These are phyloP conservation scores for Etheostoma cragini DNA, from an alignment of 2,113 vertebrate genomes.

Conservation along the genomic window DNA sequence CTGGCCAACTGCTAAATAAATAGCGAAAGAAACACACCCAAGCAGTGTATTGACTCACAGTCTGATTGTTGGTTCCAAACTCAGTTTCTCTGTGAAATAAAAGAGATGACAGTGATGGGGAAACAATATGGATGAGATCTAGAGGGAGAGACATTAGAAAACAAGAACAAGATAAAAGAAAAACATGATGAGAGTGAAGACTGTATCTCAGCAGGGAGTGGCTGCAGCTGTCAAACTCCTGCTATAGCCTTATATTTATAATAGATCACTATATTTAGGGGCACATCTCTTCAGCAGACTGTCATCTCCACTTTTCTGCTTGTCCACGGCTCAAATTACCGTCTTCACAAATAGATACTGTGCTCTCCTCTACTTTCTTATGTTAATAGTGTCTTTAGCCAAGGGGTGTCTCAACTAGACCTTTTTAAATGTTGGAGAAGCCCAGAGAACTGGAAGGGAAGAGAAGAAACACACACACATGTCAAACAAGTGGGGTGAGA, in stretches of 20 bases:
- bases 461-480: neutral
- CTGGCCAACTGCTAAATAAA: constrained; percentile 5
- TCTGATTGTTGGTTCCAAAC: constrained; percentile 5
- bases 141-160: constrained; percentile 1
- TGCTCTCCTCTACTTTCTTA: constrained; percentile 40
- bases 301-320: constrained; percentile 10
- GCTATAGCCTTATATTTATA: constrained; percentile 32
- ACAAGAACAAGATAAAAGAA: constrained; percentile 17
- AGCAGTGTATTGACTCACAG: neutral
- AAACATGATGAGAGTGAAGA: constrained; percentile 11
- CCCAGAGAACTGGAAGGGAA: neutral
- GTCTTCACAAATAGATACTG: constrained; percentile 32
- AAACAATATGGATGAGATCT: constrained; percentile 12
- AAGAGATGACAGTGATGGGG: constrained; percentile 9
- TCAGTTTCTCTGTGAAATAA: neutral
- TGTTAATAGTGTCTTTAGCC: constrained; percentile 29
- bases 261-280: constrained; percentile 47
- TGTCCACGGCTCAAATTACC: constrained; percentile 13
- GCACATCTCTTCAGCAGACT: constrained; percentile 6
- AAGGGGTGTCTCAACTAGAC: neutral
- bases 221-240: constrained; percentile 19
- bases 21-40: neutral
- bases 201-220: constrained; percentile 12
- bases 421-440: neutral
- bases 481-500: no score